Evolutionary conservation across 2,797 vertebrate genomes (phyloP), one percentile per base, ranked within the genome.

Genomic region (Tauraco hartlaubi): DNA sequence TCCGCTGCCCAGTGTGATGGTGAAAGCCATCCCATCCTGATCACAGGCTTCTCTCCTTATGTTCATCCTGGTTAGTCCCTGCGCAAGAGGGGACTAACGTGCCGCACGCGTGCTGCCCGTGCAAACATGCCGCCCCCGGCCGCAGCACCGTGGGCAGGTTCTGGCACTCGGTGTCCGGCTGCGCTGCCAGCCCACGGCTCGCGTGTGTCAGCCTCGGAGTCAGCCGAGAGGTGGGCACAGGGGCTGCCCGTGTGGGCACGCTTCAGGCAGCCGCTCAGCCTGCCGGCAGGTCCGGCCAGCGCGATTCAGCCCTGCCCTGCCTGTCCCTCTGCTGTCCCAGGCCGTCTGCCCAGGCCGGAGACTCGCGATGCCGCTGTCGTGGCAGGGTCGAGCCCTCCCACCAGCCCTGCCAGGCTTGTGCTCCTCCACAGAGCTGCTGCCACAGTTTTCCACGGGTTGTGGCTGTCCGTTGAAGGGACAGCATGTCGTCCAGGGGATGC

Each of bases 401-500:
- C 33, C 8, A 25, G 21, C 58, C 28, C 37, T 43, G 37, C 41
- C 37, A 28, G 61, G 16, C 21, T 29, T 7, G 0, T 39, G 12
- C 23, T 86, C 12, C 29, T 73, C 43, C 12, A 3, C 0, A 2
- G 77, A 67, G 62, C 62, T 52, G 54, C 71, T 68, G 41, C 33
- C 2, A 0, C 9, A 0, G 7, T 73, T 81, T 54, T 21, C 55
- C n/a, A 0, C 0, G 16, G 10, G 31, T 14, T 18, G 68, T 41
- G 62, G 26, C 63, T 39, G 23, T 29, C 15, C 0, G 0, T 19
- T 35, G 62, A 20, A 62, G 35, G 83, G 79, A 21, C 63, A 33
- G 31, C 1, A 9, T 8, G 19, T 25, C 39, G 11, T 44, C 20
- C 56, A 18, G 9, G 66, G 54, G 58, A 2, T 44, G 29, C 3